Percentiles rank a stretch among this genome's conserved stretches.
Conservation (phyloP, 1,140 invertebrate species). For the Chrysopa pallens region DNA sequence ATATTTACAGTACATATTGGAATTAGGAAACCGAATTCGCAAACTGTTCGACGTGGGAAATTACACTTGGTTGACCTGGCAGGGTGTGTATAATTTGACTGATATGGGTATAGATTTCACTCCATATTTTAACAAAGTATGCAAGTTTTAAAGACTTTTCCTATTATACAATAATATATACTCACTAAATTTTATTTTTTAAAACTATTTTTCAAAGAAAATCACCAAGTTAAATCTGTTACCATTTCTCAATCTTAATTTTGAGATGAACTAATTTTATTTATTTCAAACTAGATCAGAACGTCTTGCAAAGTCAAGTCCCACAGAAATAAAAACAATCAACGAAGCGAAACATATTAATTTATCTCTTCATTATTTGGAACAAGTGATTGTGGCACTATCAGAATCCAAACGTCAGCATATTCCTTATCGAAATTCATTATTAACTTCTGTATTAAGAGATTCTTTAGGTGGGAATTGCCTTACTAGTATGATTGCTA, state of each 20-base stretch:
- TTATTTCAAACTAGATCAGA: conserved; percentile 21
- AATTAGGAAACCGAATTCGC: conserved; percentile 24
- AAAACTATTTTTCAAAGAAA: no score
- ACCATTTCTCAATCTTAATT: no score
- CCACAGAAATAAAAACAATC: conserved; percentile 27
- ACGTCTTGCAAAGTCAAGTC: conserved; percentile 24
- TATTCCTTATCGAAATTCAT: conserved; percentile 45
- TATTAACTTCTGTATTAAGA: conserved; percentile 41
- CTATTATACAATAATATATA: no score
- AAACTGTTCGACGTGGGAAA: conserved; percentile 33
- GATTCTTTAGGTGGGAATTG: conserved; percentile 49
- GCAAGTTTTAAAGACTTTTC: no score
- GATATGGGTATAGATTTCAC: no score
- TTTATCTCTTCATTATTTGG: conserved; percentile 44
- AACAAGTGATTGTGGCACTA: conserved; percentile 46
- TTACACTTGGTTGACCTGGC: conserved; percentile 47
- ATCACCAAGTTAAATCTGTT: no score
- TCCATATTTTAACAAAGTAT: no score
- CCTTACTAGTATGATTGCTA: conserved; percentile 46
- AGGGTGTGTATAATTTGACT: conserved; percentile 28
- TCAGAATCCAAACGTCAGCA: conserved; percentile 34
- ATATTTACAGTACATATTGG: conserved; percentile 44
- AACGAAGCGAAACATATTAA: conserved; percentile 47
- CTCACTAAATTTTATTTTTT: no score
- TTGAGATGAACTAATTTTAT: no score